Evolutionary conservation across 2,888 invertebrate species (phyloP).

Genomic region (Hemithea aestivaria): DNA sequence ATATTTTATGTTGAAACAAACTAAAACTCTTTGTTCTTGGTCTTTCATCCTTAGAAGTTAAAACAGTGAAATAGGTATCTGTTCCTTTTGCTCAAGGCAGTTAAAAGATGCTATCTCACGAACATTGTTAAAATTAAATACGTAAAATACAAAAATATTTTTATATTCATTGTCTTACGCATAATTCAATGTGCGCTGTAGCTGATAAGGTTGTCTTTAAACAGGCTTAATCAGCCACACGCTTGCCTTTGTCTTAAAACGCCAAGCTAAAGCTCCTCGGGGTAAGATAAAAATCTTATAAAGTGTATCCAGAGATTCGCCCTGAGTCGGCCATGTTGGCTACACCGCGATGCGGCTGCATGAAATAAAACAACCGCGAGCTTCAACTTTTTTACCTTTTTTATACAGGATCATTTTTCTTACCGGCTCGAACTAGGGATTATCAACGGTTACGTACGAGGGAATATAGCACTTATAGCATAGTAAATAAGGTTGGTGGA

Average conservation of each 20-base stretch:
- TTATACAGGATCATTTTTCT: slow-evolving; percentile 79
- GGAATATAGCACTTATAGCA: slow-evolving; percentile 40
- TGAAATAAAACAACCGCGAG: slow-evolving; percentile 74
- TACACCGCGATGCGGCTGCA: slow-evolving; percentile 49
- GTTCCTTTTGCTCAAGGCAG: too few species aligned
- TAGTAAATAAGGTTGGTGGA: slow-evolving; percentile 40
- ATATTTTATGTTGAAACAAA: too few species aligned
- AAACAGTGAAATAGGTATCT: too few species aligned
- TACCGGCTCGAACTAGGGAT: slow-evolving; percentile 63
- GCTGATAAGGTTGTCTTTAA: not conserved
- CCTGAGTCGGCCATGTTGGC: slow-evolving; percentile 68
- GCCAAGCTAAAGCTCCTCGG: slow-evolving; percentile 33
- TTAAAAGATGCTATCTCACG: too few species aligned
- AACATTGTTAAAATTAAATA: not conserved
- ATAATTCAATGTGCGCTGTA: too few species aligned
- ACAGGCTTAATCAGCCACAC: slow-evolving; percentile 5
- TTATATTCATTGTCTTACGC: not conserved
- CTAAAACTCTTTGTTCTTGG: too few species aligned
- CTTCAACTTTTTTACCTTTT: slow-evolving; percentile 65
- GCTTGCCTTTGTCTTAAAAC: slow-evolving; percentile 26
- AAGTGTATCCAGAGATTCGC: slow-evolving; percentile 65
- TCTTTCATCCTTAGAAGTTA: too few species aligned
- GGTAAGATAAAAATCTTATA: slow-evolving; percentile 49
- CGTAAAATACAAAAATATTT: not conserved
- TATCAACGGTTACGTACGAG: slow-evolving; percentile 35